Evolutionary conservation across 2,797 vertebrate species (phyloP), one percentile per base, ranked within the genome.

Genomic region (Takifugu rubripes): DNA sequence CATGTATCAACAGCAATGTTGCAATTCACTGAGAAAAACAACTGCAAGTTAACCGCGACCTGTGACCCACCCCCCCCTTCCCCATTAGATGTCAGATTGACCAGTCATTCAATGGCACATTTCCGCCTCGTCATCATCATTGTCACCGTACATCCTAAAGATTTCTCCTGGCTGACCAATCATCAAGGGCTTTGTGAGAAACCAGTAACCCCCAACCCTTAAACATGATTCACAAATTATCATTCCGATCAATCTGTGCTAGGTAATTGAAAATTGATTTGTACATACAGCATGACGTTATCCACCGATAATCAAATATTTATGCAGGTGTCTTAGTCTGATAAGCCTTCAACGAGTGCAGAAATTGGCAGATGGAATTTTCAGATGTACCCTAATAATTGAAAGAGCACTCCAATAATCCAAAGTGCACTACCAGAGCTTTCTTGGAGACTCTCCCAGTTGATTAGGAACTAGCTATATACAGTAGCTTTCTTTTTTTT

Each of bases 101-200:
- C 52, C 17, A 47, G 57, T 56, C 51, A 31, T 63, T 54, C 71
- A 15, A 59, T 40, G 69, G 66, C 14, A 25, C 55, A 7, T 14
- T 48, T 25, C 6, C 52, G 12, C 36, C 56, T 56, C 51, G 67
- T 68, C 77, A 36, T 46, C 54, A 66, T 72, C 57, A 21, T 67
- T 49, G 57, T 66, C 53, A 49, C 43, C 29, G 64, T 65, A 59
- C 70, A 74, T 87, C 66, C 73, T 76, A 59, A 73, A 59, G 61
- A 70, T 61, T 68, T 47, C 72, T 67, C 68, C 63, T 67, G 68
- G 74, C 77, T 87, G 80, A 79, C 75, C 81, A 81, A 83, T 78
- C 70, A 68, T 86, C 56, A 88, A 89, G 86, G 88, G 87, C 87
- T 90, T 82, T 83, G 54, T 82, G 67, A 61, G 55, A 71, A 65